phyloP scores from a whole-genome alignment of 2,797 vertebrate genomes.

The Amblyraja radiata region DNA sequence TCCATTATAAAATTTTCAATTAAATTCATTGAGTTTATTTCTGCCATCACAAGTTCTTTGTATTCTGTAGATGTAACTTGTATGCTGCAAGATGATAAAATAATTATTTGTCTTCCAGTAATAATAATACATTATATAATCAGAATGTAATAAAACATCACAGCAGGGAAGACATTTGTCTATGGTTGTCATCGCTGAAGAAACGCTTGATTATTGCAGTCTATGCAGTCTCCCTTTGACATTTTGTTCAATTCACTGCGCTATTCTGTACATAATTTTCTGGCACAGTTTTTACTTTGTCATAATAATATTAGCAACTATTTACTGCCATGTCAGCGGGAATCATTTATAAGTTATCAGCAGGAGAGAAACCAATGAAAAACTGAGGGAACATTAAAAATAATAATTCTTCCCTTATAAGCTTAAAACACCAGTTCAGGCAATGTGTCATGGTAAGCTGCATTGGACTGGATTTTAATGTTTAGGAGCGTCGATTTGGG shows the following conservation, averaged over 20 bases:
- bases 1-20: neutral
- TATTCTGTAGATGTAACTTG: neutral
- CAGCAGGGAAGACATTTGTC: neutral
- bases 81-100: neutral
- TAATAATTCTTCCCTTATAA: neutral
- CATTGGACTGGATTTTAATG: neutral
- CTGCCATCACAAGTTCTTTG: neutral
- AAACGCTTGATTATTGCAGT: no score
- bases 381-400: neutral
- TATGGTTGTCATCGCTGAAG: no score
- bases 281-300: neutral
- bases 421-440: neutral
- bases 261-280: neutral
- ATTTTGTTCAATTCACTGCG: neutral
- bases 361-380: neutral
- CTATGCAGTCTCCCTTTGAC: neutral
- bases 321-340: neutral
- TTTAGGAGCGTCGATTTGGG: neutral
- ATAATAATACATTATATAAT: neutral
- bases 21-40: neutral
- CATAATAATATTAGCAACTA: neutral
- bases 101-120: neutral
- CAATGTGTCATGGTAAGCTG: neutral
- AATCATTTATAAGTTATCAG: neutral
- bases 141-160: neutral